Conservation (phyloP, 2,888 invertebrate genomes). For the Dusona sp. region DNA sequence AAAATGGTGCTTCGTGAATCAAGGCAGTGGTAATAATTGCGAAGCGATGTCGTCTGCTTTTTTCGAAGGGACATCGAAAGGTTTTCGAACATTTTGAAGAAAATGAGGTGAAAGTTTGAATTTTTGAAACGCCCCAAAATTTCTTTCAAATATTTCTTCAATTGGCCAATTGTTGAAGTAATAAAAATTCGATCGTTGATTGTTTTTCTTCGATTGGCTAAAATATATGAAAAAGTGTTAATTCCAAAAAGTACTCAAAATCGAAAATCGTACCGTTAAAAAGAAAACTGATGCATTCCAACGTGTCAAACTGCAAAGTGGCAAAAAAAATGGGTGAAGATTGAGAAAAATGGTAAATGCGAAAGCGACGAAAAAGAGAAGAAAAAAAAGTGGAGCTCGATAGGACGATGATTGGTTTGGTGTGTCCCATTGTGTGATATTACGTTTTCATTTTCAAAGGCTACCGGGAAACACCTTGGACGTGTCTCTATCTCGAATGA, state of each 20-base stretch:
- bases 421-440: neutral
- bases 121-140: neutral
- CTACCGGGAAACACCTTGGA: conserved; percentile 13
- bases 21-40: conserved; percentile 65
- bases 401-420: conserved; percentile 29
- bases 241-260: neutral
- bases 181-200: neutral
- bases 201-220: conserved; percentile 7
- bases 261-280: neutral
- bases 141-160: neutral
- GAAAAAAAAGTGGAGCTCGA: conserved; percentile 33
- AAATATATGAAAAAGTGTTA: neutral
- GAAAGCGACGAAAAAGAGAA: conserved; percentile 39
- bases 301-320: neutral
- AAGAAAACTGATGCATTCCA: neutral
- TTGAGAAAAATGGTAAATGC: conserved; percentile 46
- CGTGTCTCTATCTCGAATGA: conserved; percentile 13
- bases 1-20: conserved; percentile 63
- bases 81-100: neutral
- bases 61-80: neutral
- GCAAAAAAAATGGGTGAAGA: conserved; percentile 23
- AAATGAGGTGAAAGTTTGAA: neutral
- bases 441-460: conserved; percentile 4
- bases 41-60: conserved; percentile 33
- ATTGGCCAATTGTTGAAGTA: neutral